A percentile compares a stretch with the other conserved stretches of the same genome.
Conservation (phyloP, 2,797 vertebrate species). For the Rhinella marina region DNA sequence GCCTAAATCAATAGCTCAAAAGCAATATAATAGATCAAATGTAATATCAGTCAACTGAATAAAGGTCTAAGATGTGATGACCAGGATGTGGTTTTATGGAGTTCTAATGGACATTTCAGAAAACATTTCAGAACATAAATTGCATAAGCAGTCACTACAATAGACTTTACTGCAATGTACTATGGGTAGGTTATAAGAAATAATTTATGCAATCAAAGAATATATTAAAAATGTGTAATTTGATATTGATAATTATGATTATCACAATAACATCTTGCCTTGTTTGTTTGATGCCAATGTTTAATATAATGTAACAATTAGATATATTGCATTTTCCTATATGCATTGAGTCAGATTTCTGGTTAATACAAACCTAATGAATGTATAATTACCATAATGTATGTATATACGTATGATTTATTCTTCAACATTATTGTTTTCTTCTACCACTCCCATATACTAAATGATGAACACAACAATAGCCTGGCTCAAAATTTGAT, state of each 20-base stretch:
- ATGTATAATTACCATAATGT: not conserved
- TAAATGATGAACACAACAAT: not conserved
- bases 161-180: not conserved
- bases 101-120: not conserved
- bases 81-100: not conserved
- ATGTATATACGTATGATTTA: too few relatives aligned
- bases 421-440: not conserved
- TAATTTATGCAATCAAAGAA: not conserved
- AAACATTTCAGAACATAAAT: not conserved
- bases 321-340: not conserved
- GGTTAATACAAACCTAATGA: not conserved
- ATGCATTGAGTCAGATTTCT: too few relatives aligned
- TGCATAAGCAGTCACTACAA: not conserved
- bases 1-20: not conserved
- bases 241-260: not conserved
- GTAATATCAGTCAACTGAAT: not conserved
- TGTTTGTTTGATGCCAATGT: not conserved
- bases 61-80: not conserved
- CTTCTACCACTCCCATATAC: not conserved
- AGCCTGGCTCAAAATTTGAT: constrained; percentile 67
- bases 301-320: not conserved
- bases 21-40: not conserved
- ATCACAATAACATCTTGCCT: not conserved
- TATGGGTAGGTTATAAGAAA: not conserved
- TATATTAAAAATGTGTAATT: not conserved